Conservation (phyloP, 2,797 vertebrate genomes). For the Florisuga fusca region DNA sequence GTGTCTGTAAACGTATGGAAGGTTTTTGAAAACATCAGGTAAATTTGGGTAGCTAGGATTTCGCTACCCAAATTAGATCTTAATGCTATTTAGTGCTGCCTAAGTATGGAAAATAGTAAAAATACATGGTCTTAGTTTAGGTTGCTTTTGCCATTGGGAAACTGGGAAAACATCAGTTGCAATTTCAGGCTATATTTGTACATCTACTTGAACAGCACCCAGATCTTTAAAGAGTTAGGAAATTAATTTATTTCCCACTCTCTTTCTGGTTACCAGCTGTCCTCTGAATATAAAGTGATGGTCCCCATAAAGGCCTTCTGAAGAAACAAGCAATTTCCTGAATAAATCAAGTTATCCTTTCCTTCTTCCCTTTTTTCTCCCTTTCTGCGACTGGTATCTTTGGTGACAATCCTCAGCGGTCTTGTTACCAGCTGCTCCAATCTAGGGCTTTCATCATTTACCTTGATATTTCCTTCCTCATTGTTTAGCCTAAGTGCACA, state of each 20-base stretch:
- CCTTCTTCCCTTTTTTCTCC: slow-evolving; percentile 43
- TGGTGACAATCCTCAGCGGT: slow-evolving; percentile 37
- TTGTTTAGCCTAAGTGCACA: slow-evolving; percentile 13
- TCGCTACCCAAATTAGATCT: not conserved
- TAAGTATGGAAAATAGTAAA: not conserved
- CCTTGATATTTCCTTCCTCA: slow-evolving; percentile 59
- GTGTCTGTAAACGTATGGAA: not conserved
- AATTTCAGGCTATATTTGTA: not conserved
- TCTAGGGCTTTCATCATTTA: slow-evolving; percentile 32
- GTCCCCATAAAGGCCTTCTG: slow-evolving; percentile 65
- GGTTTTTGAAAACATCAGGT: not conserved
- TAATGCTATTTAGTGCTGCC: not conserved
- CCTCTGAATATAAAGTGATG: slow-evolving; percentile 51
- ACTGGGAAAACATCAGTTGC: not conserved
- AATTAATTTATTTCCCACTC: slow-evolving; percentile 71
- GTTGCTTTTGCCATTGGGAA: not conserved
- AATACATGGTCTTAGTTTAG: not conserved
- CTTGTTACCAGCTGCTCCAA: slow-evolving; percentile 65
- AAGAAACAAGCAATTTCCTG: slow-evolving; percentile 72
- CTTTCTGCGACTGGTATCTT: slow-evolving; percentile 49
- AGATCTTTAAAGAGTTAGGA: slow-evolving; percentile 71
- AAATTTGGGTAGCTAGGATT: not conserved
- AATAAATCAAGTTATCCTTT: slow-evolving; percentile 65
- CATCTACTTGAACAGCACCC: slow-evolving; percentile 48
- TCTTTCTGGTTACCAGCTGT: slow-evolving; percentile 75